These are phyloP conservation scores for Eurypyga helias DNA, from an alignment of 2,113 vertebrate genomes.

Conservation along the genomic window DNA sequence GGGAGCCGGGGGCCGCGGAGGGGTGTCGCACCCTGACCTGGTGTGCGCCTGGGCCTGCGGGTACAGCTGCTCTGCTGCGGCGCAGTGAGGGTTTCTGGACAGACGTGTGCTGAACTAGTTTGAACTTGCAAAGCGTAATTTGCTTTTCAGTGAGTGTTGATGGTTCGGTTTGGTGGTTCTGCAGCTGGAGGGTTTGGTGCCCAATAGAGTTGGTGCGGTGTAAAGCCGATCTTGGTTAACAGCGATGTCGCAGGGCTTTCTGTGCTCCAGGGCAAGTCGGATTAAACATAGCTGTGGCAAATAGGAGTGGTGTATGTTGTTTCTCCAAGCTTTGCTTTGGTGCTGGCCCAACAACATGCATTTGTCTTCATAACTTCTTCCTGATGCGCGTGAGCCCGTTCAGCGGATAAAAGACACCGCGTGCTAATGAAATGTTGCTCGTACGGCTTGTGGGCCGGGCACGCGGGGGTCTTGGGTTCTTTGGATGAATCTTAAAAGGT, in stretches of 20 bases:
- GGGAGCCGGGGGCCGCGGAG: background rate
- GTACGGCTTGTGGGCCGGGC: background rate
- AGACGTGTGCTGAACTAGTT: background rate
- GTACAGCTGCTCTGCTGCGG: background rate
- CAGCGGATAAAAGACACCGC: background rate
- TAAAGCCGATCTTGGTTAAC: background rate
- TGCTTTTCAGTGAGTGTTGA: background rate
- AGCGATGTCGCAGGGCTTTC: background rate
- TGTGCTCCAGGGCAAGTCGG: background rate
- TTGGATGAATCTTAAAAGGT: background rate
- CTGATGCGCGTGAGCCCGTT: background rate
- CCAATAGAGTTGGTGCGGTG: rapidly evolving
- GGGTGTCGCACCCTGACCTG: too few species aligned
- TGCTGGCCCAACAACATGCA: background rate
- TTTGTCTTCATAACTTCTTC: background rate
- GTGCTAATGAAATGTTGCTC: background rate
- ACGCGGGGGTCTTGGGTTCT: background rate
- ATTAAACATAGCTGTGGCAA: background rate
- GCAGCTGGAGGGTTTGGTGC: background rate
- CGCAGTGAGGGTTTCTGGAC: rapidly evolving
- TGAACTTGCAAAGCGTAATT: background rate
- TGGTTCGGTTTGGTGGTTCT: background rate
- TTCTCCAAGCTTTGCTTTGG: background rate
- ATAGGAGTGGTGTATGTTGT: background rate
- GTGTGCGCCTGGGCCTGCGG: background rate